These are phyloP conservation scores for Orientallactaga sibirica DNA, from an alignment of 2,797 vertebrate genomes.

Conservation along the genomic window DNA sequence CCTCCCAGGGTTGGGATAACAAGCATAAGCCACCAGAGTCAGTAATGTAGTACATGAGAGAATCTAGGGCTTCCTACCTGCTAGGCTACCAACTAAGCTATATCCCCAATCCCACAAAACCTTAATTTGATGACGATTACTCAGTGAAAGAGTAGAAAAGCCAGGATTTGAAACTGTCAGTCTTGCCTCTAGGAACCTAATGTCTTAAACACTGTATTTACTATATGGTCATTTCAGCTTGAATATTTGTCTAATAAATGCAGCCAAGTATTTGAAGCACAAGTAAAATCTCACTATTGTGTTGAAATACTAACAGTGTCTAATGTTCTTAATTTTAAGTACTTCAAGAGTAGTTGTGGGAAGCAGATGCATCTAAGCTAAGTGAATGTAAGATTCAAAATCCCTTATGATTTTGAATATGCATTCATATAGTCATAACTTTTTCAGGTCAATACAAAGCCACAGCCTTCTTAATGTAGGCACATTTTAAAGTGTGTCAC, in stretches of 20 bases:
- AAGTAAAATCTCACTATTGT: slow-evolving; percentile 36
- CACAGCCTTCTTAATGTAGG: background rate
- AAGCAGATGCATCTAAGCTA: background rate
- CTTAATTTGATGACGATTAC: background rate
- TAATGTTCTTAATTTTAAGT: background rate
- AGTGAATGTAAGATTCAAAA: background rate
- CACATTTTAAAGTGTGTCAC: slow-evolving; percentile 37
- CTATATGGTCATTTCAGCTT: background rate
- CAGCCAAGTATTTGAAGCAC: slow-evolving; percentile 40
- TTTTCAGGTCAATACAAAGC: slow-evolving; percentile 27
- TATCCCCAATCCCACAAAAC: background rate
- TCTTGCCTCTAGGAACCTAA: background rate
- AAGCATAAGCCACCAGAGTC: too few species aligned
- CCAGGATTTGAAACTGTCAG: background rate
- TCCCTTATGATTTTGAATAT: background rate
- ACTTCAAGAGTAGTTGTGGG: background rate
- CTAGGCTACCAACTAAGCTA: too few species aligned
- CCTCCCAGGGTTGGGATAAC: too few species aligned
- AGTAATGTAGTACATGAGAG: background rate
- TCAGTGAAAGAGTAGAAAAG: background rate
- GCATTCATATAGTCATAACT: background rate
- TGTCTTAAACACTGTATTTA: background rate
- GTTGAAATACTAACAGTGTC: slow-evolving; percentile 13
- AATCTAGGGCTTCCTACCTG: background rate
- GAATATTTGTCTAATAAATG: background rate